Evolutionary conservation across 1,140 invertebrate species (phyloP).

Genomic region (Thaumetopoea pityocampa): DNA sequence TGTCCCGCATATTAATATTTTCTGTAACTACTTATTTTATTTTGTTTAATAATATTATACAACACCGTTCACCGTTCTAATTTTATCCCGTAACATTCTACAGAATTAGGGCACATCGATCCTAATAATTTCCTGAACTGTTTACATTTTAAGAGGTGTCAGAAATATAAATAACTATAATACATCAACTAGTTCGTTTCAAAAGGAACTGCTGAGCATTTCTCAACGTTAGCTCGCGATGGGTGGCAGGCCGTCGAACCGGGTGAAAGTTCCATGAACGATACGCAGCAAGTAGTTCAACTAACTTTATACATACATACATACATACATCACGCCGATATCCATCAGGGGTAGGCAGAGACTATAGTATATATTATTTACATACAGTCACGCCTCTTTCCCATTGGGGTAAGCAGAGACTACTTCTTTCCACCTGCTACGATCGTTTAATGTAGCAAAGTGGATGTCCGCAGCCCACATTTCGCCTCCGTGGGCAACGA

Average conservation of each 20-base stretch:
- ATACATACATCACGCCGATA: no score
- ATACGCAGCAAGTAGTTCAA: constrained; percentile 10
- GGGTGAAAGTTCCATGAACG: constrained; percentile 29
- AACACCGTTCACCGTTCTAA: not conserved
- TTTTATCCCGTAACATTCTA: not conserved
- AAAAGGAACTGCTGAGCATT: constrained; percentile 8
- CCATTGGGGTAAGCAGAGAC: no score
- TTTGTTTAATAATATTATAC: no score
- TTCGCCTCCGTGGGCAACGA: no score
- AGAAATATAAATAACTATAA: constrained; percentile 6
- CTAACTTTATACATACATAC: no score
- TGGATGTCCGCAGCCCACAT: no score
- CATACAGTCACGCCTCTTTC: no score
- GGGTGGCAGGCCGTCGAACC: constrained; percentile 26
- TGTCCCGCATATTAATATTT: not conserved
- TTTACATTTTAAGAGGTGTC: constrained; percentile 1
- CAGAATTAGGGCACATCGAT: constrained; percentile 1
- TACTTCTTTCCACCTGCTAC: no score
- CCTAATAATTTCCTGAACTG: not conserved
- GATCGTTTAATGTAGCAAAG: no score
- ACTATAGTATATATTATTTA: no score
- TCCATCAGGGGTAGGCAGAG: no score
- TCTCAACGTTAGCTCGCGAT: constrained; percentile 19
- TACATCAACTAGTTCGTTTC: constrained; percentile 4
- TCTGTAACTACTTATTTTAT: not conserved